Base-by-base conservation (phyloP, 1,140 invertebrate genomes). In the Neodiprion pinetum region DNA sequence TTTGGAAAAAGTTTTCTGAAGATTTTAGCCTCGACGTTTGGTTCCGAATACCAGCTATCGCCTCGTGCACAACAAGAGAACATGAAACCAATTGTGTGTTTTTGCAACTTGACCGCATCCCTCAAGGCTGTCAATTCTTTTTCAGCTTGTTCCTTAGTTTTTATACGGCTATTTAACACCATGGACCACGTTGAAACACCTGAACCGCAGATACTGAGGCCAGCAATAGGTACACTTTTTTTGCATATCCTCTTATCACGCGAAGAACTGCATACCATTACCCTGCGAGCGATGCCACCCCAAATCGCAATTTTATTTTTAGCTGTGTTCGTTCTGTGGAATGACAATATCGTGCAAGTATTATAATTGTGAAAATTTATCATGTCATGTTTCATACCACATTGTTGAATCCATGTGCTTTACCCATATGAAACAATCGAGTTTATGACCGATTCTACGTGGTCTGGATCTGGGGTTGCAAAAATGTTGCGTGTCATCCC, bases 21-120 rank as follows among this genome's bases (percentile, higher is more conserved):
- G 9, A 90, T 83, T n/a, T 76, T 76, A 1, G 91, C 87, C 81
- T 93, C 92, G 1, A 91, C 87, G 78, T 92, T 86, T 9, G 81
- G 71, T 14, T 85, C 80, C 0, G 81, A 40, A 68, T 89, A 87
- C 76, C 88, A 82, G 10, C 75, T 47, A 53, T 70, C 50, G 2
- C 91, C 91, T 28, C 92, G 81, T 7, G 87, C 91, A 50, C 87
- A 83, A 78, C 92, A 93, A 1, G 90, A 88, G 83, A 92, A 91
- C 90, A 92, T 92, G 69, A 92, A 89, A 53, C 86, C 91, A 73
- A 91, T 74, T 4, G 83, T 82, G 75, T 85, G 77, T 76, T 84
- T 89, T 68, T 82, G 81, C 14, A 88, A 77, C 28, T 81, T 65
- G 65, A 88, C 77, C 12, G 75, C 70, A 5, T 80, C 71, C 48